Base-by-base conservation (phyloP, 2,888 invertebrate species). In the Phyto melanocephala region DNA sequence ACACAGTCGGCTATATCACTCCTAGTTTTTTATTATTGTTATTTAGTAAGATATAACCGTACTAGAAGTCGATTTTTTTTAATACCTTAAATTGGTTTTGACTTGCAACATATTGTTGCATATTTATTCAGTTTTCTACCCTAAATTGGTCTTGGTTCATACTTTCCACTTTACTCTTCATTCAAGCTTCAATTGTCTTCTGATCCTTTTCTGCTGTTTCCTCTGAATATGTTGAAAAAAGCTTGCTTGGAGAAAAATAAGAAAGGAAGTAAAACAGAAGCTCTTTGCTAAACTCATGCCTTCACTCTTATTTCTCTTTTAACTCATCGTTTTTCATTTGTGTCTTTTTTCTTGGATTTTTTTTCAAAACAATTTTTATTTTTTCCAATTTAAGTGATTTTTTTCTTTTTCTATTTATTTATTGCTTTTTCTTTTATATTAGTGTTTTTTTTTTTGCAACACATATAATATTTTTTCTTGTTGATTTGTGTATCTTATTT, bases 51-150 rank as follows among this genome's bases (percentile, higher is more conserved):
- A 5, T 28, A 28, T 28, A 5, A 3, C 6, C 10, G 22, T 8
- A 17, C 5, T 17, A 22, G 58, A 22, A 20, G 33, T 22, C 22
- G 40, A 45, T 52, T 37, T 45, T 45, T 45, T 65, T 20, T 45
- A 11, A 13, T 37, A 68, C n/a, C n/a, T 7, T 22, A 78, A 71
- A 70, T 72, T 63, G 52, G 37, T 72, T 68, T 77, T 72, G 62
- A 28, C 62, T 72, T 68, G 35, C 42, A 70, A 82, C 78, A 75
- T 75, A 78, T 71, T 75, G 74, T 78, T 82, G 70, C 13, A 45
- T 52, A 40, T 82, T 58, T 75, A 70, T 70, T 78, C 74, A 58
- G 37, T 78, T 65, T 65, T 50, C 24, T 37, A 45, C 20, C 28
- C 28, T 5, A 42, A 45, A 33, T 70, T 78, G 24, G 47, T 42